These are phyloP conservation scores for Xylocampa areola DNA, from an alignment of 2,888 invertebrate genomes.

Conservation along the genomic window DNA sequence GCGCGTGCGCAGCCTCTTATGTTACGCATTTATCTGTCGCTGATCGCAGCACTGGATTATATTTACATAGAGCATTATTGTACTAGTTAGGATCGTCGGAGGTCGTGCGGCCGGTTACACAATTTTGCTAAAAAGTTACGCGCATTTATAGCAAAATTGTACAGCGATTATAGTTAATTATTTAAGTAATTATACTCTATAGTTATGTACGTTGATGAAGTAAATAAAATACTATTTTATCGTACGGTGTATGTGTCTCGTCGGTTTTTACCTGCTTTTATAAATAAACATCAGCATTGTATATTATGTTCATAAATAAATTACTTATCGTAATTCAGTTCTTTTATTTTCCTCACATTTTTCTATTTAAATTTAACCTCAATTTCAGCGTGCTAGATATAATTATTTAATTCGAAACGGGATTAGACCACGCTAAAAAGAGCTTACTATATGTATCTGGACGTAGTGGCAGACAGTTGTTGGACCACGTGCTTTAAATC, in stretches of 20 bases:
- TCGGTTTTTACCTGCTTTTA: slow-evolving; percentile 88
- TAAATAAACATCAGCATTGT: slow-evolving; percentile 87
- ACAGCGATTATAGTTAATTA: slow-evolving; percentile 55
- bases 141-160: slow-evolving; percentile 39
- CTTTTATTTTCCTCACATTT: slow-evolving; percentile 62
- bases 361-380: not conserved
- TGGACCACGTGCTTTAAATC: too few relatives aligned
- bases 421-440: too few relatives aligned
- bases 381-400: too few relatives aligned
- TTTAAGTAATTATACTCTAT: slow-evolving; percentile 71
- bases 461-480: too few relatives aligned
- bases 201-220: slow-evolving; percentile 67
- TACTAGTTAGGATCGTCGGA: slow-evolving; percentile 20
- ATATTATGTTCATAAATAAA: slow-evolving; percentile 90
- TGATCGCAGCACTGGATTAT: slow-evolving; percentile 20
- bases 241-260: slow-evolving; percentile 82
- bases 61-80: slow-evolving; percentile 23
- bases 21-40: slow-evolving; percentile 29
- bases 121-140: slow-evolving; percentile 34
- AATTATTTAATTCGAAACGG: too few relatives aligned
- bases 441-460: too few relatives aligned
- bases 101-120: slow-evolving; percentile 21
- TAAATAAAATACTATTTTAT: slow-evolving; percentile 76
- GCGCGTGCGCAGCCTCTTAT: slow-evolving; percentile 8
- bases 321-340: slow-evolving; percentile 71